Base-by-base conservation (phyloP, 30 jellyfish, hydroid and myxozoan species). In the Rhopilema esculentum region DNA sequence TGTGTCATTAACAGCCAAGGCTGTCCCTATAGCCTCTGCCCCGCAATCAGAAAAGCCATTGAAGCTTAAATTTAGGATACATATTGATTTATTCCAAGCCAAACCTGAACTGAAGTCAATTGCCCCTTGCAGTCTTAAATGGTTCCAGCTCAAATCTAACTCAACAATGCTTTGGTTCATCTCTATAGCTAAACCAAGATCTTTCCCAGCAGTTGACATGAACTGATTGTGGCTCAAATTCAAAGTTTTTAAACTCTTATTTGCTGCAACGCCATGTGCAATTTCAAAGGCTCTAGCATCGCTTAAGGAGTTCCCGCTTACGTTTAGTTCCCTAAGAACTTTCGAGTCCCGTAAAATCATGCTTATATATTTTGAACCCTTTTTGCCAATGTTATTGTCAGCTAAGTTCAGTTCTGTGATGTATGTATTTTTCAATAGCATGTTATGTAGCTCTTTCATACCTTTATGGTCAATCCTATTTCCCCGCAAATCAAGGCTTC, bases 91-190 rank as follows among this genome's bases (percentile, higher is more conserved):
- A 48, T 89, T 89, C 79, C 79, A 48, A 21, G 72, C 72, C 21
- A 89, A 19, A 22, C 97, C 89, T 6, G 21, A 27, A 6, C 90
- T 89, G 12, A 89, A 22, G 20, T 67, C 92, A 17, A 80, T 79
- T 4, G 97, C 97, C 1, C 97, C 97, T 1, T 80, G 86, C 50
- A 29, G 15, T 30, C 97, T 25, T 4, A 89, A 25, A 50, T 81
- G 90, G 69, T 89, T 89, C 97, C 97, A 89, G 61, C 97, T 89
- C 67, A 89, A 53, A 53, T 89, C 97, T 28, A 89, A 69, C 16
- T 89, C 83, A 1, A 19, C 69, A 16, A 89, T 27, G 7, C 86
- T 32, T 30, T 67, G 27, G 72, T 89, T 89, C 15, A 49, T 52
- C 70, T 72, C 89, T 19, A 89, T 25, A 8, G 87, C 86, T 32